Percentiles rank a stretch among this genome's conserved stretches.
These are phyloP conservation scores for Rhopilema esculentum DNA, from an alignment of 30 jellyfish, hydroid and myxozoan genomes.

Conservation along the genomic window DNA sequence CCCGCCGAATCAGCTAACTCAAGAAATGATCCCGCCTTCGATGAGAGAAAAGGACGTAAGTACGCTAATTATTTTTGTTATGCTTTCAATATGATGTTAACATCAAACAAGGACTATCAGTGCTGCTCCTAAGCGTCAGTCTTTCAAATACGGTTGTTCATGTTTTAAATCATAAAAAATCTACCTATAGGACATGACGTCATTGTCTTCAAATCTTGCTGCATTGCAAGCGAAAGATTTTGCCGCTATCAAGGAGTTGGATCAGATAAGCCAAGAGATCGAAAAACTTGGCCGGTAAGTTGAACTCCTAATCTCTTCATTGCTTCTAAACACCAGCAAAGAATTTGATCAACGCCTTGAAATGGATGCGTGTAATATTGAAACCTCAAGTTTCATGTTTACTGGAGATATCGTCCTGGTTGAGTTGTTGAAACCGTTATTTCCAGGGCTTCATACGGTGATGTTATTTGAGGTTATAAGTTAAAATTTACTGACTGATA, in stretches of 20 bases:
- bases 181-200: slow-evolving; percentile 55
- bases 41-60: slow-evolving; percentile 73
- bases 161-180: neutral
- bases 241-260: slow-evolving; percentile 91
- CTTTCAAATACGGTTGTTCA: neutral
- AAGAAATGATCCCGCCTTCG: slow-evolving; percentile 94
- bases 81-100: neutral
- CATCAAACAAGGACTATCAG: too few relatives aligned
- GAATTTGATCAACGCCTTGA: neutral
- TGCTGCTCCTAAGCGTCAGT: too few relatives aligned
- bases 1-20: slow-evolving; percentile 69
- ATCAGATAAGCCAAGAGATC: slow-evolving; percentile 84
- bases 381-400: too few relatives aligned
- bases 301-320: neutral
- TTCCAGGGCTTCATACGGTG: too few relatives aligned
- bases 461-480: too few relatives aligned
- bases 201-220: slow-evolving; percentile 57
- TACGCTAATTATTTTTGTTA: neutral
- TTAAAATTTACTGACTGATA: too few relatives aligned
- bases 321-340: neutral
- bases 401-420: too few relatives aligned
- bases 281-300: slow-evolving; percentile 82
- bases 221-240: slow-evolving; percentile 80
- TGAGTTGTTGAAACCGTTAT: too few relatives aligned
- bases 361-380: too few relatives aligned